Base-by-base conservation (phyloP, 2,113 vertebrate species). In the Periophthalmus modestus region DNA sequence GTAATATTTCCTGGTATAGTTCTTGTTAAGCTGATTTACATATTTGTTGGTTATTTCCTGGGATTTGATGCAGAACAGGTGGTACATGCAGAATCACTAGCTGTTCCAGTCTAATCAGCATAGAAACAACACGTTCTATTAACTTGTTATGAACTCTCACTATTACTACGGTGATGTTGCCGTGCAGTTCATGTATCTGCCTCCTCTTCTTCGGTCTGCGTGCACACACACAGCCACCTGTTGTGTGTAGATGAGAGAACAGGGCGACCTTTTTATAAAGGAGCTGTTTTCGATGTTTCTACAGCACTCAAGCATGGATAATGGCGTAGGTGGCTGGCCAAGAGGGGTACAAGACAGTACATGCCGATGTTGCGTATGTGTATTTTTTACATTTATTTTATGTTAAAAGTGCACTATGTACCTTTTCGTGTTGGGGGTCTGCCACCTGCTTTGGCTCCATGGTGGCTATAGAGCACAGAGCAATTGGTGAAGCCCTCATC, bases 201-300 rank as follows among this genome's bases (percentile, higher is more conserved):
- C 46, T 1, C 46, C 3, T 68, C n/a, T 15, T 72, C 36, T 62
- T 61, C 67, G 10, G 48, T 47, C 24, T 34, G 3, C 5, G 28
- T 28, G 1, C 36, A 14, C 69, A 72, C 72, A 74, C 23, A 12
- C 47, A 62, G 57, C n/a, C 72, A 36, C 72, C 61, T 57, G 77
- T 79, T 55, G 19, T 10, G 54, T 72, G n/a, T 61, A 54, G 55
- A 36, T 48, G n/a, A 77, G 69, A 74, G 61, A 59, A 52, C 19
- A 67, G 67, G 62, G 63, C 81, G 79, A 85, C 80, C 86, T 82
- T 90, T 87, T 14, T 75, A 72, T 63, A 66, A 28, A 36, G 57
- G 3, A 74, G 24, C 43, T 6, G 39, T 62, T 69, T 71, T 78
- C 68, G 43, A 23, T 55, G 65, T 73, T 54, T 76, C 50, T 57